Conservation (phyloP, 2,113 vertebrate species). For the Pseudorectes ferrugineus region DNA sequence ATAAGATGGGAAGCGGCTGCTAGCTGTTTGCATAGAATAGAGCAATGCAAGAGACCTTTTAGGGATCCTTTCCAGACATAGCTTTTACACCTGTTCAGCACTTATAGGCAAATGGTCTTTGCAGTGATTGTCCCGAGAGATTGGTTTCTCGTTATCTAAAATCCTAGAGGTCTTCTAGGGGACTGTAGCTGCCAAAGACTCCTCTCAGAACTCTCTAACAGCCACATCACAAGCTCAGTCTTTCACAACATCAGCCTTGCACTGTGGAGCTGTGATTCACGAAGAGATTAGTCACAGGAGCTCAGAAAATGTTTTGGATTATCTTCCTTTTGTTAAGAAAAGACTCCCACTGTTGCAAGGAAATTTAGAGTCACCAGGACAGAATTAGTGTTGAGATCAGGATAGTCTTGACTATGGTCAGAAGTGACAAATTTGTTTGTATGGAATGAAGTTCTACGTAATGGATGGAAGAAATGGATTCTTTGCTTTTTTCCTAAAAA, state of each 20-base stretch:
- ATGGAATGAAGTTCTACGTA: not conserved
- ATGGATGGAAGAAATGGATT: not conserved
- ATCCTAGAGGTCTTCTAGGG: not conserved
- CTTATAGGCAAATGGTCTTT: not conserved
- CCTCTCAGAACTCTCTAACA: not conserved
- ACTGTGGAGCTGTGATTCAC: not conserved
- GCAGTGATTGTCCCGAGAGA: not conserved
- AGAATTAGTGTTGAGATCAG: not conserved
- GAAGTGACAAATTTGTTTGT: not conserved
- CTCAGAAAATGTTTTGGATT: not conserved
- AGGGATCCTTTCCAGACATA: not conserved
- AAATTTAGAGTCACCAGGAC: not conserved
- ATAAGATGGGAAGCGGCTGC: not conserved
- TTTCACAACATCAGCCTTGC: not conserved
- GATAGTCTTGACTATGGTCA: not conserved
- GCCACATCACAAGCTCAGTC: not conserved
- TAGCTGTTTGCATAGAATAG: not conserved
- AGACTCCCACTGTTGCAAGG: not conserved
- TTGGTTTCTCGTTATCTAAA: not conserved
- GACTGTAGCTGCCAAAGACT: not conserved
- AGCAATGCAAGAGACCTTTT: not conserved
- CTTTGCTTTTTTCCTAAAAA: not conserved
- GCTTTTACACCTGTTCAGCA: not conserved
- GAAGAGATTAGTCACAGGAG: not conserved
- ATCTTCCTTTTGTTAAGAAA: not conserved